Conservation (phyloP, 2,113 vertebrate genomes). For the Orthonyx spaldingii region DNA sequence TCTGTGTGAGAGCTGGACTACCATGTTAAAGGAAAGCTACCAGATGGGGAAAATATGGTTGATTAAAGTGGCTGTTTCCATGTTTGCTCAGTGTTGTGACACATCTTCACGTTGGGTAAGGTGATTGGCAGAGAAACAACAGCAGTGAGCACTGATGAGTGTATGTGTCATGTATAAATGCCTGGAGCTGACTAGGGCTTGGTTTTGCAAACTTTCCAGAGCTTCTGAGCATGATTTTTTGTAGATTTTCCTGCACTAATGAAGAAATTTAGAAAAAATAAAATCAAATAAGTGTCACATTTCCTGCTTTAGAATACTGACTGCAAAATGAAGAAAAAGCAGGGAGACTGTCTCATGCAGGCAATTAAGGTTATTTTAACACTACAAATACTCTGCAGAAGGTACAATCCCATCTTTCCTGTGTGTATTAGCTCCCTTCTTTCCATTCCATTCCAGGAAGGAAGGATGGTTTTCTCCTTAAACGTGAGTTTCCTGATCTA, state of each 20-base stretch:
- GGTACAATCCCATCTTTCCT: neutral
- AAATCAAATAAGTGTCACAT: neutral
- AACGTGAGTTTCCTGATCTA: neutral
- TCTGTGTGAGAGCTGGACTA: slow-evolving; percentile 37
- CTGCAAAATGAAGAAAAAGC: slow-evolving; percentile 4
- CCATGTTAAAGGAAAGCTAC: slow-evolving; percentile 31
- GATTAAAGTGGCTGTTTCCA: slow-evolving; percentile 45
- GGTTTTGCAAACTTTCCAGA: neutral
- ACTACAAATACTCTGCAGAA: neutral
- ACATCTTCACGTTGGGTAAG: slow-evolving; percentile 47
- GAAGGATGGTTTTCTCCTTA: neutral
- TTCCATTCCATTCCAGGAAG: neutral
- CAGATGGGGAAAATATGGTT: slow-evolving; percentile 54
- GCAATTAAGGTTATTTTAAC: neutral
- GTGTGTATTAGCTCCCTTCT: neutral
- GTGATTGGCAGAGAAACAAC: slow-evolving; percentile 53
- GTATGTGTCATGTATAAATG: slow-evolving; percentile 18
- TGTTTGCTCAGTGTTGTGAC: slow-evolving; percentile 50
- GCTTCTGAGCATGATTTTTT: slow-evolving; percentile 30
- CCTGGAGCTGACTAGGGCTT: neutral
- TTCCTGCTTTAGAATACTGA: neutral
- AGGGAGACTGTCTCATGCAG: neutral
- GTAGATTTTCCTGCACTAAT: slow-evolving; percentile 10
- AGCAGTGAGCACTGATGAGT: slow-evolving; percentile 20
- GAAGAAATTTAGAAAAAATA: neutral